Percentiles rank a stretch among this genome's conserved stretches.
These are phyloP conservation scores for Brassicogethes aeneus DNA, from an alignment of 2,888 invertebrate species.

Conservation along the genomic window DNA sequence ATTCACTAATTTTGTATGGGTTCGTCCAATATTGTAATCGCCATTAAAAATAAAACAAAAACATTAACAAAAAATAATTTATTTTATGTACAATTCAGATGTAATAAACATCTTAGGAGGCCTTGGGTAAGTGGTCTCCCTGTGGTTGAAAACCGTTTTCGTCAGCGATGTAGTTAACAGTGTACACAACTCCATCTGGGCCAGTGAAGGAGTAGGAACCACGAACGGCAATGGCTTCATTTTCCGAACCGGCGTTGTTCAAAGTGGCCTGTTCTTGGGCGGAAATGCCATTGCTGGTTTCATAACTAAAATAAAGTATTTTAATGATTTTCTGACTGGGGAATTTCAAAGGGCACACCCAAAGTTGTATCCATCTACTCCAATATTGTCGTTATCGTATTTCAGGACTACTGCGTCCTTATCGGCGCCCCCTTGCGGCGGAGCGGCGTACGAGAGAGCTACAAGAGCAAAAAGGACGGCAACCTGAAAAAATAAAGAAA, in stretches of 20 bases:
- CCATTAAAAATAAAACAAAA: too few species aligned
- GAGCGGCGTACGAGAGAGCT: conserved; percentile 9
- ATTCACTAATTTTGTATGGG: too few species aligned
- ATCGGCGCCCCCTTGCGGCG: conserved; percentile 24
- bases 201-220: conserved; percentile 44
- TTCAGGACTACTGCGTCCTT: conserved; percentile 25
- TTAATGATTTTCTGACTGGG: too few species aligned
- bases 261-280: conserved; percentile 49
- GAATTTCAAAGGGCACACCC: conserved; percentile 18
- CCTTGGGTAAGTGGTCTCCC: conserved; percentile 63
- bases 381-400: conserved; percentile 30
- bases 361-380: conserved; percentile 30
- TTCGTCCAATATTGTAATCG: too few species aligned
- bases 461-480: conserved; percentile 5
- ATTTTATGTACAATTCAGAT: too few species aligned
- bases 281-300: conserved; percentile 45
- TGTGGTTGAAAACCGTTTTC: conserved; percentile 68
- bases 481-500: neutral
- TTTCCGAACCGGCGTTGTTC: conserved; percentile 55
- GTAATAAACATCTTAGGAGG: too few species aligned
- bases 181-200: conserved; percentile 42
- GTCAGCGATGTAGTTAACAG: conserved; percentile 50
- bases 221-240: conserved; percentile 47
- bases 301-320: conserved; percentile 40
- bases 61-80: too few species aligned